These are phyloP conservation scores for Apis dorsata DNA, from an alignment of 1,140 invertebrate genomes.

Conservation along the genomic window DNA sequence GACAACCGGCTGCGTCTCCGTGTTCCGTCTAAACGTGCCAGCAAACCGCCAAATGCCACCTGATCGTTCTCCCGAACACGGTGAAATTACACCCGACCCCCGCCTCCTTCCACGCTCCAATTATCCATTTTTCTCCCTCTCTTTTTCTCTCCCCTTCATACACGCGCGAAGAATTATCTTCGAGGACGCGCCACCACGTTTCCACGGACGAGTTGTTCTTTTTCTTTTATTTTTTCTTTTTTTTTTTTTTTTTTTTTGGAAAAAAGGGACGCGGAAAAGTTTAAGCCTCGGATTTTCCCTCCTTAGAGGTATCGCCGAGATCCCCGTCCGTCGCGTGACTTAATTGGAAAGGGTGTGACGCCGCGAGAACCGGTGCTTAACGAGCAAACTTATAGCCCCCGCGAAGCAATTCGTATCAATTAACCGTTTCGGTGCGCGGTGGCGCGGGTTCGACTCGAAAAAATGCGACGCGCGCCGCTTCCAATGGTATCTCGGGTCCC, in stretches of 20 bases:
- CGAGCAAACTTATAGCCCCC: conserved; percentile 37
- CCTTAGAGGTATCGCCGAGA: conserved; percentile 9
- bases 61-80: conserved; percentile 58
- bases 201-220: too few species aligned
- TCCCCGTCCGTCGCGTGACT: conserved; percentile 56
- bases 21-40: conserved; percentile 60
- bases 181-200: too few species aligned
- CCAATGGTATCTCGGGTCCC: conserved; percentile 49
- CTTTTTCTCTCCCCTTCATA: too few species aligned
- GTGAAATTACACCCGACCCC: conserved; percentile 47
- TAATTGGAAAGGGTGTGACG: conserved; percentile 60
- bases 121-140: not conserved
- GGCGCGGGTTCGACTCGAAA: conserved; percentile 51
- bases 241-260: too few species aligned
- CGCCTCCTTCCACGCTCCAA: not conserved
- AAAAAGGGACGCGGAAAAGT: not conserved
- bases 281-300: conserved; percentile 23
- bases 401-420: conserved; percentile 74
- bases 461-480: conserved; percentile 22
- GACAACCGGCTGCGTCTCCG: conserved; percentile 60
- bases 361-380: conserved; percentile 36
- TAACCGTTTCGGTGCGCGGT: conserved; percentile 67
- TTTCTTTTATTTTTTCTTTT: too few species aligned
- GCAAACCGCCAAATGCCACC: conserved; percentile 67
- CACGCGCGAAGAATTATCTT: too few species aligned